These are phyloP conservation scores for Rhinolophus ferrumequinum DNA, from an alignment of 2,113 vertebrate genomes.

Conservation along the genomic window DNA sequence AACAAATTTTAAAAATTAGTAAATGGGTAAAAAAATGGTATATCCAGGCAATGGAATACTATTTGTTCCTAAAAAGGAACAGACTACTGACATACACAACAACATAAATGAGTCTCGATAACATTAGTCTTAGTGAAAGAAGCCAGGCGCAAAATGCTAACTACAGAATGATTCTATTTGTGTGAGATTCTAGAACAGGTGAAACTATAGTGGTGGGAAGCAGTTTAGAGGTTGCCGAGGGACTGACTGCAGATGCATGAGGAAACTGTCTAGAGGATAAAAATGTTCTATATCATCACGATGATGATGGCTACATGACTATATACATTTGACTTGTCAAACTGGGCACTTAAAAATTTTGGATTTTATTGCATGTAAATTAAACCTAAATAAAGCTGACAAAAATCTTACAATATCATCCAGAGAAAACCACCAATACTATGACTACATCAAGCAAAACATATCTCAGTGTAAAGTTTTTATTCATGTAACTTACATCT, in stretches of 20 bases:
- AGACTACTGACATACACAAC: neutral
- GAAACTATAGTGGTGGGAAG: neutral
- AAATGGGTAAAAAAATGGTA: neutral
- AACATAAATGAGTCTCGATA: neutral
- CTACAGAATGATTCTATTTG: neutral
- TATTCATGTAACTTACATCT: neutral
- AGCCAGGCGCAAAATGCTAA: neutral
- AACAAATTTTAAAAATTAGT: neutral
- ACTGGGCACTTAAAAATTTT: neutral
- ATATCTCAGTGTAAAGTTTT: neutral
- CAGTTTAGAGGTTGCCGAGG: neutral
- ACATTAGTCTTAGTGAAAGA: neutral
- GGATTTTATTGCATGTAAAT: neutral
- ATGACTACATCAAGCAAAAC: neutral
- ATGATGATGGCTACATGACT: neutral
- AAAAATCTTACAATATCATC: neutral
- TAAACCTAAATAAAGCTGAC: neutral
- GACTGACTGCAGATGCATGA: neutral
- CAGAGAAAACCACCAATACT: neutral
- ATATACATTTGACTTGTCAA: neutral
- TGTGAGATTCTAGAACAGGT: neutral
- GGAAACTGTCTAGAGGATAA: neutral
- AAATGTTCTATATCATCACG: neutral
- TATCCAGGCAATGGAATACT: neutral
- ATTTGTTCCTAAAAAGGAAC: neutral